Conservation (phyloP, 2,113 vertebrate species). For the Thomomys bottae region DNA sequence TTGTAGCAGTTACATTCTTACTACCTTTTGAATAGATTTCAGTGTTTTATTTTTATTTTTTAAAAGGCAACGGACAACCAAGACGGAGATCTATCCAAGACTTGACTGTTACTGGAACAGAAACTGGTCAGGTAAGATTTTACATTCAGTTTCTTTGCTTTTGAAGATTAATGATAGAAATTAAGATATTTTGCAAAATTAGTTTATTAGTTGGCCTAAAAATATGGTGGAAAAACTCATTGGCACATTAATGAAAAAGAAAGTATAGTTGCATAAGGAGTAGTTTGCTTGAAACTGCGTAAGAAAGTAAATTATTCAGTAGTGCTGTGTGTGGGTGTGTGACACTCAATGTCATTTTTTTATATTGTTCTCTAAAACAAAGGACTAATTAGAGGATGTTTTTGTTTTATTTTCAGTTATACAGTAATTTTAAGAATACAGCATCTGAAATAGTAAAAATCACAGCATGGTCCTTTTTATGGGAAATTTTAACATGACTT, state of each 20-base stretch:
- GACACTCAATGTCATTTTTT: constrained; percentile 24
- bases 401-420: constrained; percentile 40
- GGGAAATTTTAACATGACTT: constrained; percentile 17
- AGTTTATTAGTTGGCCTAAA: constrained; percentile 41
- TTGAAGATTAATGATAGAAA: constrained; percentile 56
- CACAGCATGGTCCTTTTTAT: neutral
- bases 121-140: constrained; percentile 94
- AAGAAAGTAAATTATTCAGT: neutral
- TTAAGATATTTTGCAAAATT: constrained; percentile 25
- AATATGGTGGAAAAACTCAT: constrained; percentile 11
- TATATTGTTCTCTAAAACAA: constrained; percentile 40
- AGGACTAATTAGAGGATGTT: constrained; percentile 13
- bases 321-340: neutral
- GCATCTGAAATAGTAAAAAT: constrained; percentile 42
- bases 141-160: constrained; percentile 57
- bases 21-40: constrained; percentile 78
- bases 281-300: neutral
- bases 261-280: neutral
- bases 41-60: constrained; percentile 82
- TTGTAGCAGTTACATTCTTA: constrained; percentile 78
- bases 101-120: constrained; percentile 91
- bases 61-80: constrained; percentile 93
- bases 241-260: neutral
- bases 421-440: constrained; percentile 13
- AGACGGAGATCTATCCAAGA: constrained; percentile 98